A percentile compares a stretch with the other conserved stretches of the same genome.
These are phyloP conservation scores for Irena cyanogastra DNA, from an alignment of 2,113 vertebrate species.

Conservation along the genomic window DNA sequence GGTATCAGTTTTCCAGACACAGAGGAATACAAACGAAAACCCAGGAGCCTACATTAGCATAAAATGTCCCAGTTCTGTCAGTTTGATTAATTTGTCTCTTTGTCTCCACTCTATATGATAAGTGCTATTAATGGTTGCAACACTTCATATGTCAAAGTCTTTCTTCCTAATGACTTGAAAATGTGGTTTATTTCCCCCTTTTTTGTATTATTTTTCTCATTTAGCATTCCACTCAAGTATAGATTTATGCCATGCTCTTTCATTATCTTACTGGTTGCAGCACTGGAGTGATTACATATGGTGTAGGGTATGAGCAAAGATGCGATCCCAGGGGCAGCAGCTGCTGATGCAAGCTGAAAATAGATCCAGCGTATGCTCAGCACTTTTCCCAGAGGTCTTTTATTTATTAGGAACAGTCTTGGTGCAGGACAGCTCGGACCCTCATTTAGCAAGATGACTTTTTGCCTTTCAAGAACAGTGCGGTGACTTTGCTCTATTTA, in stretches of 20 bases:
- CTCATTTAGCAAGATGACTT: conserved; percentile 81
- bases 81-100: conserved; percentile 88
- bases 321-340: conserved; percentile 87
- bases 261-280: conserved; percentile 86
- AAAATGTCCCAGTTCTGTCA: conserved; percentile 88
- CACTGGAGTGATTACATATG: conserved; percentile 91
- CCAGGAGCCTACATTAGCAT: conserved; percentile 79
- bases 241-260: conserved; percentile 83
- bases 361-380: conserved; percentile 89
- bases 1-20: conserved; percentile 79
- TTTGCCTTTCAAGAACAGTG: conserved; percentile 72
- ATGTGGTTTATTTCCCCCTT: conserved; percentile 78
- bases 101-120: conserved; percentile 86
- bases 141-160: conserved; percentile 84
- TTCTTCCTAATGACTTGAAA: conserved; percentile 84
- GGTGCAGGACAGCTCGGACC: conserved; percentile 74
- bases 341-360: conserved; percentile 98
- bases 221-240: conserved; percentile 80
- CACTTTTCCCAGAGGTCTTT: conserved; percentile 88
- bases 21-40: conserved; percentile 77
- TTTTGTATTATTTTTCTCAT: conserved; percentile 81
- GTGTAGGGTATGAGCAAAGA: conserved; percentile 85
- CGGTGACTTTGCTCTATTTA: conserved; percentile 79
- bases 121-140: conserved; percentile 86
- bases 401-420: conserved; percentile 86